A percentile compares a stretch with the other conserved stretches of the same genome.
These are phyloP conservation scores for Tylochromis polylepis DNA, from an alignment of 2,113 vertebrate genomes.

Conservation along the genomic window DNA sequence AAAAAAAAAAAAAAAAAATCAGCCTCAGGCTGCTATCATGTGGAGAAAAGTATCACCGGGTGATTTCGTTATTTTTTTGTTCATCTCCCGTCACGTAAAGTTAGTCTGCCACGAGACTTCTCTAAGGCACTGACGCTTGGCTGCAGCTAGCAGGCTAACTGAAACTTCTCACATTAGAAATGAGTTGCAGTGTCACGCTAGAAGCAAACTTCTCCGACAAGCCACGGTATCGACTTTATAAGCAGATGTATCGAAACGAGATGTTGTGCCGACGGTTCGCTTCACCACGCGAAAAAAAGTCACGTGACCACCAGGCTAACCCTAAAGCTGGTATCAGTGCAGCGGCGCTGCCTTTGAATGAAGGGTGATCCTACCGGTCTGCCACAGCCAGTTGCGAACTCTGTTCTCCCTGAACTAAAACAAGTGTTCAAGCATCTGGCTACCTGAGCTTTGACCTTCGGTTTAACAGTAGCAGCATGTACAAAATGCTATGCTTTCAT, in stretches of 20 bases:
- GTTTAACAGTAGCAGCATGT: neutral
- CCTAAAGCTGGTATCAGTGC: neutral
- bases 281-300: neutral
- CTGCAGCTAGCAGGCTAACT: neutral
- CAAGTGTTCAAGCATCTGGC: neutral
- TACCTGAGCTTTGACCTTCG: neutral
- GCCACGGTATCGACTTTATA: neutral
- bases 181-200: neutral
- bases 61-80: constrained; percentile 17
- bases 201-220: neutral
- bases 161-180: neutral
- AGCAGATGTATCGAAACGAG: neutral
- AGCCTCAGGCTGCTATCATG: neutral
- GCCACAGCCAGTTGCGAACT: neutral
- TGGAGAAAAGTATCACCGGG: constrained; percentile 6
- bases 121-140: neutral
- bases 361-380: neutral
- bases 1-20: neutral
- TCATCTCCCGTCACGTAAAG: constrained; percentile 33
- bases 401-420: neutral
- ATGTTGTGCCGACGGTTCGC: neutral
- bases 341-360: neutral
- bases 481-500: neutral
- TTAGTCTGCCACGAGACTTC: neutral
- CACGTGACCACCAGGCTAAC: neutral